Conservation (phyloP, 2,113 vertebrate species). For the Phoxinus phoxinus region DNA sequence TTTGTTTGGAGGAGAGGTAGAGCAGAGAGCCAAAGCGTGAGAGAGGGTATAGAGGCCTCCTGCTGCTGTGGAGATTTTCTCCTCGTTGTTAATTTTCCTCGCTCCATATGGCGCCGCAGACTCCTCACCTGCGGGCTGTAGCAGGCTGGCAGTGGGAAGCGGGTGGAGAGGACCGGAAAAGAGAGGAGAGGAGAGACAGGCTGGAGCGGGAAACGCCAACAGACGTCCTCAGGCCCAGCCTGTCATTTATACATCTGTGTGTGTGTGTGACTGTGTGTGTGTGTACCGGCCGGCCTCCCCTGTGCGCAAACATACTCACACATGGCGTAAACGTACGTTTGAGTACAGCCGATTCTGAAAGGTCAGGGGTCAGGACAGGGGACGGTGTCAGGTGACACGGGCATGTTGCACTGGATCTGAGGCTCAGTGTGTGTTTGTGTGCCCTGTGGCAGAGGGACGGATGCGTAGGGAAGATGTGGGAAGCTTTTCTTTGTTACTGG, state of each 20-base stretch:
- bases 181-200: constrained; percentile 49
- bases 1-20: constrained; percentile 85
- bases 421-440: constrained; percentile 45
- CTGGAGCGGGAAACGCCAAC: constrained; percentile 81
- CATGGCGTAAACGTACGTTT: not conserved
- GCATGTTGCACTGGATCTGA: not conserved
- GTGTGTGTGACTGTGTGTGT: constrained; percentile 90
- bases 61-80: constrained; percentile 96
- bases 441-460: constrained; percentile 50
- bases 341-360: constrained; percentile 28
- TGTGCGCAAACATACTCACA: constrained; percentile 36
- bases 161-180: constrained; percentile 53
- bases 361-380: not conserved
- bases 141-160: constrained; percentile 83
- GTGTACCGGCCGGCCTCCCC: constrained; percentile 63
- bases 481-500: constrained; percentile 69
- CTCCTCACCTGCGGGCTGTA: constrained; percentile 99
- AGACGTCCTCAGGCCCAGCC: constrained; percentile 95
- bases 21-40: constrained; percentile 36
- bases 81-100: constrained; percentile 99
- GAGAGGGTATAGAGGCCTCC: constrained; percentile 82
- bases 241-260: constrained; percentile 98
- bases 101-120: constrained; percentile 99
- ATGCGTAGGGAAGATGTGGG: constrained; percentile 52
- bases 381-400: constrained; percentile 32